These are phyloP conservation scores for Cancer borealis DNA, from an alignment of 2,888 invertebrate species.

Conservation along the genomic window DNA sequence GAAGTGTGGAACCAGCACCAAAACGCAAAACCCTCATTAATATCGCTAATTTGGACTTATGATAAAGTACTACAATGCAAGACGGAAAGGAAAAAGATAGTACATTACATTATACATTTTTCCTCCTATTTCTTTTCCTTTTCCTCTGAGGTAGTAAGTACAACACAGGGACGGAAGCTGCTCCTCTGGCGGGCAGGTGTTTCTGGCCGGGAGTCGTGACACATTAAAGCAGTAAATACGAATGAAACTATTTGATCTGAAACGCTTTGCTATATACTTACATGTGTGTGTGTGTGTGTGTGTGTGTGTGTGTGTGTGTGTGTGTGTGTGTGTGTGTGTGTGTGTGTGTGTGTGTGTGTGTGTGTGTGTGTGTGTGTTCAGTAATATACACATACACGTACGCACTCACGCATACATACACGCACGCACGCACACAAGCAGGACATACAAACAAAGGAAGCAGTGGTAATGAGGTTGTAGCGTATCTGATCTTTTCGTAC, in stretches of 20 bases:
- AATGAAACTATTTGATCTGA: background rate
- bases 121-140: background rate
- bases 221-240: background rate
- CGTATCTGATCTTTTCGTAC: background rate
- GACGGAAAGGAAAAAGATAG: background rate
- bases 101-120: background rate
- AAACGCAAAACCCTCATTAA: background rate
- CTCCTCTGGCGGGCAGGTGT: slow-evolving; percentile 8
- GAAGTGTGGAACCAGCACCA: background rate
- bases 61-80: background rate
- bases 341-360: slow-evolving; percentile 32
- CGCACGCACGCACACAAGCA: background rate
- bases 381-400: background rate
- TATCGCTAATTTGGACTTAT: background rate
- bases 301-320: slow-evolving; percentile 32
- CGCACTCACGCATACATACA: background rate
- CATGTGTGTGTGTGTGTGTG: background rate
- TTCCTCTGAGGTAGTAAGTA: background rate
- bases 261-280: background rate
- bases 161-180: background rate
- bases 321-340: background rate
- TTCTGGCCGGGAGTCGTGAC: background rate
- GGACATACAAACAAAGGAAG: too few species aligned
- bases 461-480: background rate
- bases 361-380: background rate